Evolutionary conservation across 2,797 vertebrate species (phyloP), one percentile per base, ranked within the genome.

Genomic region (Onychomys leucogaster): DNA sequence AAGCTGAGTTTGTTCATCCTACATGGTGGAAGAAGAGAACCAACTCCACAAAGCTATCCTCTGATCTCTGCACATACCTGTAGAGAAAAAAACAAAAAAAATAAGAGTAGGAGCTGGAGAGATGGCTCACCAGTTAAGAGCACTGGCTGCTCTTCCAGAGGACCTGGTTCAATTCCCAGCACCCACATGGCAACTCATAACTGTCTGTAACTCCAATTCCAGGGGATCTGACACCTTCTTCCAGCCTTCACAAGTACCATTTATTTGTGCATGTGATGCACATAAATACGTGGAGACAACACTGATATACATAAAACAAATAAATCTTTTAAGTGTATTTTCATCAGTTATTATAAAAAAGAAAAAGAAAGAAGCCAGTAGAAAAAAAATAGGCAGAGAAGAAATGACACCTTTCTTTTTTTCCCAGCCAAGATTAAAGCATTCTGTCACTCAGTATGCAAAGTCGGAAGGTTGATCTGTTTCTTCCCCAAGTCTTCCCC

Each of bases 401-500:
- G 87, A 94, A 94, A 92, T 89, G 67, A 63, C 21, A 69, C 19
- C 10, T 92, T 14, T 19, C 21, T 41, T 82, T 37, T 91, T 80
- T 87, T 11, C 52, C 67, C 85, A 19, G 23, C 34, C 82, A 27
- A 23, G 41, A 59, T 90, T 92, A 81, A 92, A 90, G 77, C 43
- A 46, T 27, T 94, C 85, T 88, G 21, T 75, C 37, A 76, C 6
- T 29, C 6, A 1, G 52, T 75, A 37, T 91, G 69, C 46, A 92
- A 93, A 78, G 19, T 90, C 73, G 52, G 29, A 90, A 71, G 25
- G 34, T 27, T 94, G 76, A 57, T 86, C 23, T 92, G 32, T 85
- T 97, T 96, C 71, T 46, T 90, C 29, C 37, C 11, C 29, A 90
- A 87, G 77, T 92, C 89, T 67, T 90, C 49, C 55, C n/a, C 85